phyloP scores from a whole-genome alignment of 2,888 invertebrate genomes.

The Stramonita haemastoma region DNA sequence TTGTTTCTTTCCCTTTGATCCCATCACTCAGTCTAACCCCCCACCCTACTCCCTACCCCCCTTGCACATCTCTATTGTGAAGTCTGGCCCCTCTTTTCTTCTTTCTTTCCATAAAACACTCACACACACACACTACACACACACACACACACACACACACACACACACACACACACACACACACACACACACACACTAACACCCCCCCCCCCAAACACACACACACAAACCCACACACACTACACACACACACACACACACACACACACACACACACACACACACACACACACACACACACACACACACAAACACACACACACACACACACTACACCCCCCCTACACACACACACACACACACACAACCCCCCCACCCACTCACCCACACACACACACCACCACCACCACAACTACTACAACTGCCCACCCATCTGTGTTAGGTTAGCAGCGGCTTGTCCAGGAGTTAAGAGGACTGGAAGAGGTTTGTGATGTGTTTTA shows the following conservation, averaged over 20 bases:
- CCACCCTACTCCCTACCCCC: too few relatives aligned
- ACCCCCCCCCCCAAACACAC: not conserved
- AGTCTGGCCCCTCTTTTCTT: too few relatives aligned
- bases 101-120: not conserved
- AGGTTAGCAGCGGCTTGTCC: not conserved
- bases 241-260: too few relatives aligned
- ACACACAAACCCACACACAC: not conserved
- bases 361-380: not conserved
- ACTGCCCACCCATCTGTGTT: not conserved
- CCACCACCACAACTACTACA: not conserved
- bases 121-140: constrained; percentile 2
- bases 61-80: too few relatives aligned
- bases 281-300: not conserved
- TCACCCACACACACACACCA: not conserved
- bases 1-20: too few relatives aligned
- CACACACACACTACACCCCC: not conserved
- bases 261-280: constrained; percentile 21
- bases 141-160: not conserved
- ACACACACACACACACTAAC: not conserved
- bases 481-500: not conserved
- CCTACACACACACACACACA: not conserved
- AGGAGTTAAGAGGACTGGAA: not conserved
- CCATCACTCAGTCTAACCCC: too few relatives aligned
- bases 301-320: not conserved
- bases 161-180: constrained; percentile 5